Percentiles rank a stretch among this genome's conserved stretches.
These are phyloP conservation scores for Erebia epiphron DNA, from an alignment of 2,888 invertebrate species.

Conservation along the genomic window DNA sequence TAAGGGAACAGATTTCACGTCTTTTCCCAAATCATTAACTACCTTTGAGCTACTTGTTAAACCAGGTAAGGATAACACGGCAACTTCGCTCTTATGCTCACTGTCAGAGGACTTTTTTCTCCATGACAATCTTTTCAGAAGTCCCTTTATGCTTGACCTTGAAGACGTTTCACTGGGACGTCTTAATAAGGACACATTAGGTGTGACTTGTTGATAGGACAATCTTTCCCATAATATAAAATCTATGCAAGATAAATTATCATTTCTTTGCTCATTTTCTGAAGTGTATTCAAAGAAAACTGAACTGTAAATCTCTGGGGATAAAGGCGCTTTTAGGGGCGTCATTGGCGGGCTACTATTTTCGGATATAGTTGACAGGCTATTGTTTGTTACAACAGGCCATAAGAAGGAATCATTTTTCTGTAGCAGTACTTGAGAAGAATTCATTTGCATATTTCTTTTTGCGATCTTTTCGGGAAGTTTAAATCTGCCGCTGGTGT, in stretches of 20 bases:
- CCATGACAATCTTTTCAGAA: conserved; percentile 58
- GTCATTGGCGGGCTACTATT: conserved; percentile 55
- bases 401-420: conserved; percentile 70
- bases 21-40: conserved; percentile 66
- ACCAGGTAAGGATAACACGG: conserved; percentile 66
- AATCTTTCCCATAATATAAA: conserved; percentile 75
- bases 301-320: conserved; percentile 69
- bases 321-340: conserved; percentile 52
- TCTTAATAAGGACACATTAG: conserved; percentile 63
- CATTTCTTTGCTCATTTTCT: conserved; percentile 53
- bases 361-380: conserved; percentile 70
- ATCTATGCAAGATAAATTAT: conserved; percentile 65
- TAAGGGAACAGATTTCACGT: conserved; percentile 65
- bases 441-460: conserved; percentile 53
- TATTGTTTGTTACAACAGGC: conserved; percentile 55
- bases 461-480: conserved; percentile 61
- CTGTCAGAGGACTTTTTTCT: conserved; percentile 53
- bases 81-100: conserved; percentile 62
- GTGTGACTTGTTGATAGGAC: conserved; percentile 60
- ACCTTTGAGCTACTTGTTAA: conserved; percentile 62
- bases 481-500: conserved; percentile 55
- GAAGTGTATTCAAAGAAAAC: conserved; percentile 71
- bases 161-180: conserved; percentile 55
- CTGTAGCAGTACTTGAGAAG: conserved; percentile 44
- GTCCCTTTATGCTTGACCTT: conserved; percentile 58